Conservation (phyloP, 2,797 vertebrate genomes). For the Ficedula albicollis region DNA sequence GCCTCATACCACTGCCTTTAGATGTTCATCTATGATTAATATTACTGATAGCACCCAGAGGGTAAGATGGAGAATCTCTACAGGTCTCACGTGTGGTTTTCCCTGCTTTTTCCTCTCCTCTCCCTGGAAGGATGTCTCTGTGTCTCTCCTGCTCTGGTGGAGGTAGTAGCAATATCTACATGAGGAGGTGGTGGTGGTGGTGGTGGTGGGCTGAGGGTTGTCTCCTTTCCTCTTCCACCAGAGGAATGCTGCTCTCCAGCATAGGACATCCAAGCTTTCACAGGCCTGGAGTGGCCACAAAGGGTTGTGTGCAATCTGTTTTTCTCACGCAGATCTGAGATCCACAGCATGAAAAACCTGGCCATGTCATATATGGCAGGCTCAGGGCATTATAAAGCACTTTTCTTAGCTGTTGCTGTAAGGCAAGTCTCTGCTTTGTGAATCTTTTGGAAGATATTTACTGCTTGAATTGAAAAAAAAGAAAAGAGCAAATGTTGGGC, state of each 20-base stretch:
- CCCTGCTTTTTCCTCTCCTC: not conserved
- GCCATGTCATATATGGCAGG: not conserved
- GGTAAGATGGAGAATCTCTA: not conserved
- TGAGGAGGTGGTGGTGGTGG: not conserved
- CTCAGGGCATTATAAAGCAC: not conserved
- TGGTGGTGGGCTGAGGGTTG: not conserved
- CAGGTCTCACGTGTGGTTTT: not conserved
- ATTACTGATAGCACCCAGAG: not conserved
- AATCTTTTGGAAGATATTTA: constrained; percentile 27
- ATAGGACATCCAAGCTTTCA: accelerated
- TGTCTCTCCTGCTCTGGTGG: not conserved
- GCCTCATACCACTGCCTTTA: not conserved
- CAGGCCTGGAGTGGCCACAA: not conserved
- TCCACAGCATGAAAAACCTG: constrained; percentile 21
- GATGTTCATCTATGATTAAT: not conserved
- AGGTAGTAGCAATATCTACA: not conserved
- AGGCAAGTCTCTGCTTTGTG: not conserved
- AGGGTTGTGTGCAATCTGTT: constrained; percentile 7
- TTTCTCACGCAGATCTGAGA: not conserved
- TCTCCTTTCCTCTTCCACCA: not conserved
- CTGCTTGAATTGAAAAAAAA: not conserved
- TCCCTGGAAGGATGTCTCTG: not conserved
- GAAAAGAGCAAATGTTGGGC: not conserved
- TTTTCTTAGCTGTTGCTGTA: not conserved
- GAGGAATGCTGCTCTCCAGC: not conserved